A percentile compares a stretch with the other conserved stretches of the same genome.
Conservation (phyloP, 1,140 invertebrate species). For the Nasonia longicornis region DNA sequence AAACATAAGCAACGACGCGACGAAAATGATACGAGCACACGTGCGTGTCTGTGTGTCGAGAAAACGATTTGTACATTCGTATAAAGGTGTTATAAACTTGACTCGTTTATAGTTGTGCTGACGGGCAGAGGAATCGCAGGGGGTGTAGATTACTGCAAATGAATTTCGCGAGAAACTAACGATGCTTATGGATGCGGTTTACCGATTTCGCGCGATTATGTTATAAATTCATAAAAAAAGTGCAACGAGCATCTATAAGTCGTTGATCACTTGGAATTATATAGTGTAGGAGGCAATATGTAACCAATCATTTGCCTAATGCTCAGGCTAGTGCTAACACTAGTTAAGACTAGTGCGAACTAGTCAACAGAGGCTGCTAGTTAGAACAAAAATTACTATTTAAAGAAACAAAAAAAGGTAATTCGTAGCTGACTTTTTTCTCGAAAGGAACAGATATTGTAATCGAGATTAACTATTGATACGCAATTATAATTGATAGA, state of each 20-base stretch:
- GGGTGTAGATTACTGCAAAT: constrained; percentile 13
- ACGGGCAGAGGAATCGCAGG: constrained; percentile 20
- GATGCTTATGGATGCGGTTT: not conserved
- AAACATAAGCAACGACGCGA: not conserved
- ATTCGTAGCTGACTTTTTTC: constrained; percentile 20
- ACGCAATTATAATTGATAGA: constrained; percentile 12
- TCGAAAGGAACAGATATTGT: constrained; percentile 7
- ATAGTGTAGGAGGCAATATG: not conserved
- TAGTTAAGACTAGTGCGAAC: constrained; percentile 63
- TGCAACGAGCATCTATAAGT: not conserved
- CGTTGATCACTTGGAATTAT: constrained; percentile 20
- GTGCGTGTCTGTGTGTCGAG: not conserved
- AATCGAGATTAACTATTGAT: constrained; percentile 17
- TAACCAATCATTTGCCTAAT: constrained; percentile 56
- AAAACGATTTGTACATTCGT: constrained; percentile 27
- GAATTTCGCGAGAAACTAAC: constrained; percentile 5
- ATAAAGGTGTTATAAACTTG: not conserved
- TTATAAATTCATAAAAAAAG: not conserved
- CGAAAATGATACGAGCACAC: not conserved
- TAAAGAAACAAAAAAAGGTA: constrained; percentile 57
- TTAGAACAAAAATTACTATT: constrained; percentile 62
- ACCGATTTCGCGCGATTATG: not conserved
- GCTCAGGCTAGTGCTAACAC: constrained; percentile 64
- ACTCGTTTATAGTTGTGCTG: not conserved
- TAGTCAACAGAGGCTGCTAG: constrained; percentile 67